Base-by-base conservation (phyloP, 2,888 invertebrate genomes). In the Scaptomyza polygonia region DNA sequence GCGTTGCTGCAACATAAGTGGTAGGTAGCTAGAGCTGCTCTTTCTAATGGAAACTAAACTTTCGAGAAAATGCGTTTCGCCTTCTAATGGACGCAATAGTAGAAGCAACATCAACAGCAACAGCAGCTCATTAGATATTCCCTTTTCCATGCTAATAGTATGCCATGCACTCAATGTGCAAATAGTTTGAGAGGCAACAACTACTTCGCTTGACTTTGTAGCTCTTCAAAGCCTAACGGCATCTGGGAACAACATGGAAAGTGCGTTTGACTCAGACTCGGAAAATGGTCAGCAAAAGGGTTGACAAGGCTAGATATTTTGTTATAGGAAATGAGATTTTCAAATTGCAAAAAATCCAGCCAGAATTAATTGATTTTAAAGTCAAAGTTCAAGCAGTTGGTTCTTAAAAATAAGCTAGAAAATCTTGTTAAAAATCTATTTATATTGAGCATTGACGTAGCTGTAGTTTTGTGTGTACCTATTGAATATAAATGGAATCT, bases 91-190 rank as follows among this genome's bases (percentile, higher is more conserved):
- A 85, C 87, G 79, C 48, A 45, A 45, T 16, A 12, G 32, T 16
- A 12, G 32, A 8, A 47, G 16, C 27, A 44, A 5, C 14, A 27
- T 9, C 27, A 27, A 2, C 16, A 45, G 1, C 14, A 44, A 0
- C 30, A 30, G 16, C 88, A 85, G 65, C 79, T 85, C 87, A 88
- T 85, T 85, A 69, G 73, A 72, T 77, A 85, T 85, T 88, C 84
- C 74, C 84, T 85, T 85, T 85, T 79, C 72, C 67, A 88, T 85
- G 84, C 73, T 88, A 88, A 85, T 88, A 88, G 88, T 88, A 88
- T 79, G 72, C 67, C 81, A 88, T 72, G 85, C 87, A 84, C 88
- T 88, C 85, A 88, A 86, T 84, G 88, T 84, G 88, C 82, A 83
- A 88, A 83, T 83, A 83, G 82, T 88, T 83, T 86, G 82, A 83